Evolutionary conservation across 2,797 vertebrate species (phyloP).

Genomic region (Coracias cyanogaster): DNA sequence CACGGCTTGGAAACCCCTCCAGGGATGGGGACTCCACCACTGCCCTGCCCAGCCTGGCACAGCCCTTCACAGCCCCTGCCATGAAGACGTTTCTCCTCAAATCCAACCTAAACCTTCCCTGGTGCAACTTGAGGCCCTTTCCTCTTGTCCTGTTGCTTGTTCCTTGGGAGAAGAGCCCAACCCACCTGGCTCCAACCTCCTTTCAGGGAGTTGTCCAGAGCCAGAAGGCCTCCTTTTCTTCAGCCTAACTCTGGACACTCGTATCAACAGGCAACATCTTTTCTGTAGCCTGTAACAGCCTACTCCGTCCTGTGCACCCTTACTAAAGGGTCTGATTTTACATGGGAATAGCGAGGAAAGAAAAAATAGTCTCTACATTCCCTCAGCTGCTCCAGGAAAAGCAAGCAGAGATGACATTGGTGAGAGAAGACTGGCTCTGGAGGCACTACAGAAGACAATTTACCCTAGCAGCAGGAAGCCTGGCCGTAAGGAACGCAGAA

Average conservation of each 20-base stretch:
- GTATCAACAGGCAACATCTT: neutral
- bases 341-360: neutral
- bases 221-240: too few relatives aligned
- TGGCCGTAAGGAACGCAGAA: neutral
- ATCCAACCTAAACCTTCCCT: too few relatives aligned
- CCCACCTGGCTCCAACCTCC: too few relatives aligned
- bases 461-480: neutral
- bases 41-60: too few relatives aligned
- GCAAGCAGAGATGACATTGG: neutral
- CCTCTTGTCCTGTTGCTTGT: too few relatives aligned
- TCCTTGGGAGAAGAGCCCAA: too few relatives aligned
- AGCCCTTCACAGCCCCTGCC: too few relatives aligned
- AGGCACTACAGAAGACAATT: neutral
- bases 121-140: too few relatives aligned
- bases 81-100: too few relatives aligned
- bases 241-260: too few relatives aligned
- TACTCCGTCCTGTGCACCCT: neutral
- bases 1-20: neutral
- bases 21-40: too few relatives aligned
- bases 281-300: neutral
- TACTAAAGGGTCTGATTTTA: neutral
- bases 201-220: too few relatives aligned
- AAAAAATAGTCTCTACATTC: neutral
- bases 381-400: neutral
- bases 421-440: neutral